Percentiles rank a stretch among this genome's conserved stretches.
phyloP scores from a whole-genome alignment of 2,888 invertebrate genomes.

The Lissocephala sabroskyi region DNA sequence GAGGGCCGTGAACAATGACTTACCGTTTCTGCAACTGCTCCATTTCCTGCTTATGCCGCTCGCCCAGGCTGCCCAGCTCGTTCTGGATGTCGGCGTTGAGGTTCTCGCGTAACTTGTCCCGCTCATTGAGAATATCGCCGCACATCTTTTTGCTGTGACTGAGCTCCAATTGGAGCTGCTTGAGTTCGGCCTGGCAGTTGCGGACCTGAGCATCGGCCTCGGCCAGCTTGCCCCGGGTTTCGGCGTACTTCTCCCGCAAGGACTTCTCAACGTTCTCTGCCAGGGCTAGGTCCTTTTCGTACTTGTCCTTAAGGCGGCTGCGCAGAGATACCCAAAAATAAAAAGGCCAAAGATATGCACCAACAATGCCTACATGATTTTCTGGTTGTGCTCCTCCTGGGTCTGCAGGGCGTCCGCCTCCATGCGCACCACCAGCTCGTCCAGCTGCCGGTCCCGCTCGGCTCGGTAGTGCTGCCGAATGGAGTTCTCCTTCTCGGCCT shows the following conservation, averaged over 20 bases:
- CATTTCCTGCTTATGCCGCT: conserved; percentile 83
- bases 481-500: conserved; percentile 79
- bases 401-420: conserved; percentile 69
- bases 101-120: conserved; percentile 75
- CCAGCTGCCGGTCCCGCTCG: conserved; percentile 86
- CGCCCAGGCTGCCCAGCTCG: conserved; percentile 77
- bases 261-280: conserved; percentile 79
- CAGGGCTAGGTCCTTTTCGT: conserved; percentile 80
- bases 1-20: conserved; percentile 23
- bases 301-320: conserved; percentile 84
- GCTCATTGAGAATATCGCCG: conserved; percentile 75
- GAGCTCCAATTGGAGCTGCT: conserved; percentile 79
- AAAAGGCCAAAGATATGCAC: no score
- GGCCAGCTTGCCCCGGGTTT: conserved; percentile 78
- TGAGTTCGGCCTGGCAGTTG: conserved; percentile 76
- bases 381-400: conserved; percentile 69
- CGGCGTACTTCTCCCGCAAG: conserved; percentile 78
- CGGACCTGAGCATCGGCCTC: conserved; percentile 78
- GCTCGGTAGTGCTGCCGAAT: conserved; percentile 80
- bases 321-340: no score
- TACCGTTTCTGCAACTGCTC: conserved; percentile 86
- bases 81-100: conserved; percentile 78
- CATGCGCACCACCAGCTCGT: conserved; percentile 73
- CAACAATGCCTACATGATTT: conserved; percentile 66
- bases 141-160: conserved; percentile 77